phyloP scores from a whole-genome alignment of 2,113 vertebrate species.

The Falco punctatus region DNA sequence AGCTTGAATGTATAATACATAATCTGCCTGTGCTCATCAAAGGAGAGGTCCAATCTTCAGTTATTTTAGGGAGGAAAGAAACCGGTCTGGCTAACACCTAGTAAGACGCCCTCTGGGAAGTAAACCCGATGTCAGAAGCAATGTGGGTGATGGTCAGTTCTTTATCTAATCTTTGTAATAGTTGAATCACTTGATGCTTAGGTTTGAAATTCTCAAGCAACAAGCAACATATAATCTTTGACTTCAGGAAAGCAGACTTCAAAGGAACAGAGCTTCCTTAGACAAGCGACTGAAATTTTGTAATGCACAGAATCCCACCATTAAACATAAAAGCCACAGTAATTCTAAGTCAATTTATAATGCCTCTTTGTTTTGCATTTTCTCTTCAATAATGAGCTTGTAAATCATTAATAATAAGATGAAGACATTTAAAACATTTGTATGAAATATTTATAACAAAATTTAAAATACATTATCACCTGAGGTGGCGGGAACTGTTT shows the following conservation, averaged over 20 bases:
- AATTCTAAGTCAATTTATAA: conserved; percentile 1
- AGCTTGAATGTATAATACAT: conserved; percentile 59
- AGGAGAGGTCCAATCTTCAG: not conserved
- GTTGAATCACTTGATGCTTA: not conserved
- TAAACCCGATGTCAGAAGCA: conserved; percentile 3
- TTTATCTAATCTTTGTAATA: not conserved
- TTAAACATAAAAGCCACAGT: conserved; percentile 12
- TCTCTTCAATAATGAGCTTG: conserved; percentile 18
- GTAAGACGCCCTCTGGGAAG: not conserved
- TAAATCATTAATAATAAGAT: conserved; percentile 50
- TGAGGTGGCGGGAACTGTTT: not conserved
- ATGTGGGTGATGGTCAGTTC: not conserved
- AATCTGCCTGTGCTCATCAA: conserved; percentile 37
- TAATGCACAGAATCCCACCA: not conserved
- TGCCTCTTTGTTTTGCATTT: not conserved
- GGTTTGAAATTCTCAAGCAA: conserved; percentile 16
- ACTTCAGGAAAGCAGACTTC: conserved; percentile 43
- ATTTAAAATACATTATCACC: conserved; percentile 6
- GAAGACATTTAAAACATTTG: conserved; percentile 10
- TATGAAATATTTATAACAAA: conserved; percentile 46
- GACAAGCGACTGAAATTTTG: conserved; percentile 29
- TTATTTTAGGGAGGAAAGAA: conserved; percentile 23
- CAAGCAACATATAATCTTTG: not conserved
- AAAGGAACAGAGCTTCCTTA: not conserved
- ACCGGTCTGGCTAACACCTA: not conserved